Evolutionary conservation across 2,888 invertebrate genomes (phyloP).

Genomic region (Leptopilina myrica): DNA sequence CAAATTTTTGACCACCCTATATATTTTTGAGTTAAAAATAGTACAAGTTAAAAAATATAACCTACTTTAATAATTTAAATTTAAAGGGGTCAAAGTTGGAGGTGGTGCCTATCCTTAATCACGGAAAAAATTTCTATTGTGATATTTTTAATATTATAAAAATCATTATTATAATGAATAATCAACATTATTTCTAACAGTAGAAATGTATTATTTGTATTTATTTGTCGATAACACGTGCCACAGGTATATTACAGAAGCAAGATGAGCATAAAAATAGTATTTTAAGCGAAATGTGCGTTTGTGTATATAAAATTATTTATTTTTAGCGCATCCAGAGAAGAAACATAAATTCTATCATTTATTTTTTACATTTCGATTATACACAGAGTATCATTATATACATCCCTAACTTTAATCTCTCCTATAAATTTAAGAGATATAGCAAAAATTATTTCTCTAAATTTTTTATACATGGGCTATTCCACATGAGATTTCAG

Average conservation of each 20-base stretch:
- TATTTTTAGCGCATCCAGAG: neutral
- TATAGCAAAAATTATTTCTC: too few relatives aligned
- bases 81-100: too few relatives aligned
- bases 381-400: neutral
- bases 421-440: too few relatives aligned
- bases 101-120: too few relatives aligned
- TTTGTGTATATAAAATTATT: neutral
- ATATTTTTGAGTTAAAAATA: too few relatives aligned
- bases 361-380: neutral
- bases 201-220: conserved; percentile 3
- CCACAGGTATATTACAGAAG: neutral
- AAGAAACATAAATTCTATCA: neutral
- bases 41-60: too few relatives aligned
- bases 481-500: too few relatives aligned
- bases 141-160: neutral
- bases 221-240: conserved; percentile 6
- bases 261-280: conserved; percentile 4
- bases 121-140: too few relatives aligned
- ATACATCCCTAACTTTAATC: too few relatives aligned
- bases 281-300: neutral
- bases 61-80: too few relatives aligned
- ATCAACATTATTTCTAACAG: neutral
- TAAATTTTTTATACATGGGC: too few relatives aligned
- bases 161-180: neutral
- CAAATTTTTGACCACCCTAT: too few relatives aligned